Evolutionary conservation across 2,888 invertebrate species (phyloP).

Genomic region (Idaea dimidiata): DNA sequence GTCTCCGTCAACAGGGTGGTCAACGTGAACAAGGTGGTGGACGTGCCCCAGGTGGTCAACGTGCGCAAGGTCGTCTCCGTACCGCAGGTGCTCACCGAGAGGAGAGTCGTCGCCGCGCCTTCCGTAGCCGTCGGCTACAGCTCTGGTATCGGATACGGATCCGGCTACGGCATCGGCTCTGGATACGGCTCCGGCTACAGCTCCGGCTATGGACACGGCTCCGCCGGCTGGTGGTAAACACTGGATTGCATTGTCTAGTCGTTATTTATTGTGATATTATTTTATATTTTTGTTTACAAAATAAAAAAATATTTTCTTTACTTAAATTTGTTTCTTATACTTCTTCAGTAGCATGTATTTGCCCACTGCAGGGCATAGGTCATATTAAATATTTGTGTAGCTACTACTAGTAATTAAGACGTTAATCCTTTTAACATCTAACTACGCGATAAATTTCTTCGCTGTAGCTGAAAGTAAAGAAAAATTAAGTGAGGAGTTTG

Average conservation of each 20-base stretch:
- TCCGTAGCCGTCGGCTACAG: constrained; percentile 20
- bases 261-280: neutral
- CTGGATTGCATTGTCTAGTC: neutral
- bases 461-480: too few relatives aligned
- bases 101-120: constrained; percentile 20
- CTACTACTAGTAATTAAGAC: too few relatives aligned
- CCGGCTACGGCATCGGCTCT: constrained; percentile 14
- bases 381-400: too few relatives aligned
- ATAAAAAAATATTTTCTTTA: too few relatives aligned
- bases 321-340: too few relatives aligned
- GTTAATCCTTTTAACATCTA: too few relatives aligned
- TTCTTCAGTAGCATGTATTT: too few relatives aligned
- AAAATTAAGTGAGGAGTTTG: too few relatives aligned
- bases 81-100: constrained; percentile 26
- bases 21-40: constrained; percentile 41
- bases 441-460: too few relatives aligned
- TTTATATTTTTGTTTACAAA: neutral
- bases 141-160: constrained; percentile 9
- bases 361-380: too few relatives aligned
- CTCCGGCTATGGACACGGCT: neutral
- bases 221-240: neutral
- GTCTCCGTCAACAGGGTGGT: constrained; percentile 40
- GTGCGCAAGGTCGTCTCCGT: constrained; percentile 31
- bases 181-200: constrained; percentile 14
- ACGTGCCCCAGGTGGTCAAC: constrained; percentile 39